A percentile compares a stretch with the other conserved stretches of the same genome.
These are phyloP conservation scores for Mactromeris polynyma DNA, from an alignment of 2,888 invertebrate genomes.

Conservation along the genomic window DNA sequence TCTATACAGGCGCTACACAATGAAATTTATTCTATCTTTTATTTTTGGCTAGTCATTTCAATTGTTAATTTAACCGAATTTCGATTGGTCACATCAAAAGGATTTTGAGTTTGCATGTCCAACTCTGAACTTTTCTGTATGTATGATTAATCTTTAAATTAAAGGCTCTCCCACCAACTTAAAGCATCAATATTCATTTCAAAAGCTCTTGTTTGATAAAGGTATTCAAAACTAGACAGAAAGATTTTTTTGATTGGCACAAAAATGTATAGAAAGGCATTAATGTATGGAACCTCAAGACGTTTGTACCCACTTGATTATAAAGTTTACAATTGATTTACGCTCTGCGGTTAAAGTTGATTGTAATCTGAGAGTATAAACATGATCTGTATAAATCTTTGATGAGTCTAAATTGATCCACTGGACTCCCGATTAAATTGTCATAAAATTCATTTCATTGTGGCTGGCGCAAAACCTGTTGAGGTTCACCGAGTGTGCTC, in stretches of 20 bases:
- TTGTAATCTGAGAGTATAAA: conserved; percentile 61
- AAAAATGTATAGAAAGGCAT: neutral
- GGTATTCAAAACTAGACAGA: neutral
- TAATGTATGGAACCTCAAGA: conserved; percentile 8
- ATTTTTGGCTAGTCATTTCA: neutral
- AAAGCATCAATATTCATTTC: neutral
- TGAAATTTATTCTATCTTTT: neutral
- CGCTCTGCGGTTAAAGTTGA: conserved; percentile 43
- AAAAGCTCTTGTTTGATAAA: neutral
- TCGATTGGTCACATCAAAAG: neutral
- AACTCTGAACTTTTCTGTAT: neutral
- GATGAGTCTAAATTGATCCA: conserved; percentile 61
- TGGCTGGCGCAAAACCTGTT: conserved; percentile 30
- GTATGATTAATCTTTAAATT: neutral
- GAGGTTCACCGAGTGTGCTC: conserved; percentile 31
- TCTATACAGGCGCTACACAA: neutral
- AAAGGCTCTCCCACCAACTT: neutral
- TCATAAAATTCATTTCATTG: conserved; percentile 56
- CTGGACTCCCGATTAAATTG: conserved; percentile 56
- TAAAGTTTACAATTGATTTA: conserved; percentile 57
- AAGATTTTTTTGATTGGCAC: conserved; percentile 1
- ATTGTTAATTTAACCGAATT: neutral
- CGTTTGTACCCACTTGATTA: conserved; percentile 49
- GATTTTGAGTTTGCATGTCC: neutral
- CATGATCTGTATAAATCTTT: conserved; percentile 56